phyloP scores from a whole-genome alignment of 2,888 invertebrate species.

The Macaria liturata region DNA sequence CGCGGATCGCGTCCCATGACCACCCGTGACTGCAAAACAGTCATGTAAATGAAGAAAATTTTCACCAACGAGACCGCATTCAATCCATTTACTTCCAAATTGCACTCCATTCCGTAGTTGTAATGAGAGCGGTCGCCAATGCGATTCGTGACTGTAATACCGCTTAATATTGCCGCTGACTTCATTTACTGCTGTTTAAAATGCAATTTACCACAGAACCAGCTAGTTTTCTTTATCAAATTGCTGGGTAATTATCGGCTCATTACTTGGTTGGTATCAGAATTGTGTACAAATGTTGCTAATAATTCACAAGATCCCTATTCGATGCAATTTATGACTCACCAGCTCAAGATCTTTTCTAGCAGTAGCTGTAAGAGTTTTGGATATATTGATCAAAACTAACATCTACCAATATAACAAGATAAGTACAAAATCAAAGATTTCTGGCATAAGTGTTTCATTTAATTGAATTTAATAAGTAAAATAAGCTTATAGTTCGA shows the following conservation, averaged over 20 bases:
- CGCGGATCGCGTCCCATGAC: slow-evolving; percentile 20
- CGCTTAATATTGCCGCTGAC: slow-evolving; percentile 54
- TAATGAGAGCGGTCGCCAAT: slow-evolving; percentile 60
- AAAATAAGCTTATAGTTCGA: too few species aligned
- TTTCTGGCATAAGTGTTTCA: too few species aligned
- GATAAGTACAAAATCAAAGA: too few species aligned
- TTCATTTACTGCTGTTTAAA: slow-evolving; percentile 51
- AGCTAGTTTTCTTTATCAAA: slow-evolving; percentile 13
- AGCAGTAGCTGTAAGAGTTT: too few species aligned
- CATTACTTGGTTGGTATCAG: not conserved
- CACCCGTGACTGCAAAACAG: slow-evolving; percentile 23
- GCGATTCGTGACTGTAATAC: slow-evolving; percentile 67
- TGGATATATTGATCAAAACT: too few species aligned
- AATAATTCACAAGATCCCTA: too few species aligned
- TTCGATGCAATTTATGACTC: too few species aligned
- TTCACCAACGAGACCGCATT: slow-evolving; percentile 55
- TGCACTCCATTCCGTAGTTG: slow-evolving; percentile 65
- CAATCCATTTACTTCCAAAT: slow-evolving; percentile 67
- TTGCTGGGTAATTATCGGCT: slow-evolving; percentile 8
- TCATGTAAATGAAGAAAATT: slow-evolving; percentile 60
- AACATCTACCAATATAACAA: too few species aligned
- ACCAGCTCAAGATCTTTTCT: too few species aligned
- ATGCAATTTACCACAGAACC: slow-evolving; percentile 23
- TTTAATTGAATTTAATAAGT: too few species aligned
- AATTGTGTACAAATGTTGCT: too few species aligned